phyloP scores from a whole-genome alignment of 2,113 vertebrate genomes.

The Eonycteris spelaea region DNA sequence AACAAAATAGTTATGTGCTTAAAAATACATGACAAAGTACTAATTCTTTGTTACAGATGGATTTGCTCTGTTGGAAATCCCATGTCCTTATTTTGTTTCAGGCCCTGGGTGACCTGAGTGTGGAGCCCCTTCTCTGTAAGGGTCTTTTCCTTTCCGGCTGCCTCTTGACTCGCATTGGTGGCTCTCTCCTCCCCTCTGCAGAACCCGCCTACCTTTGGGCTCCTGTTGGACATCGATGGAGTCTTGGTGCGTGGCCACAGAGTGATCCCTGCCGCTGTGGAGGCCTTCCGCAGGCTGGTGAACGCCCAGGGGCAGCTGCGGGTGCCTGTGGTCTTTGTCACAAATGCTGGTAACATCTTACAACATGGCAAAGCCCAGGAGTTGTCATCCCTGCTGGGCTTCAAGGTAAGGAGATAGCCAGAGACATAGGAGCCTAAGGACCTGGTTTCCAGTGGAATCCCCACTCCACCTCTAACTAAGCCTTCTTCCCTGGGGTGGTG shows the following conservation, averaged over 20 bases:
- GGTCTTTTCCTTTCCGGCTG: not conserved
- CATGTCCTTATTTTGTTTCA: not conserved
- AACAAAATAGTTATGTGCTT: not conserved
- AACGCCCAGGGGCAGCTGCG: slow-evolving; percentile 86
- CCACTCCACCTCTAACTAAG: not conserved
- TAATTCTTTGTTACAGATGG: not conserved
- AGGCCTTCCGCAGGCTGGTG: slow-evolving; percentile 87
- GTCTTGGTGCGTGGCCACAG: slow-evolving; percentile 92
- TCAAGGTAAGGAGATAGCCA: slow-evolving; percentile 84
- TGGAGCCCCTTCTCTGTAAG: not conserved
- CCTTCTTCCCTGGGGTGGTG: not conserved
- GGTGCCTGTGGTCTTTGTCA: slow-evolving; percentile 96
- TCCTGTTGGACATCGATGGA: slow-evolving; percentile 96
- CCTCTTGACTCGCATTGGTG: not conserved
- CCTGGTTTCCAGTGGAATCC: not conserved
- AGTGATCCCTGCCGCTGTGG: slow-evolving; percentile 90
- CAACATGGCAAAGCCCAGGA: slow-evolving; percentile 89
- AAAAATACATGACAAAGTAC: not conserved
- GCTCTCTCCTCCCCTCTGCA: slow-evolving; percentile 60
- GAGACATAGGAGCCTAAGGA: not conserved
- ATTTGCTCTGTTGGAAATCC: not conserved
- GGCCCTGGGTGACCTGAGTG: not conserved
- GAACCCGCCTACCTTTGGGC: slow-evolving; percentile 87
- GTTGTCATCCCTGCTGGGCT: slow-evolving; percentile 87
- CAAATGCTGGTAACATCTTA: slow-evolving; percentile 94